A percentile compares a stretch with the other conserved stretches of the same genome.
phyloP scores from a whole-genome alignment of 2,797 vertebrate species.

The Gymnothorax reevesii region DNA sequence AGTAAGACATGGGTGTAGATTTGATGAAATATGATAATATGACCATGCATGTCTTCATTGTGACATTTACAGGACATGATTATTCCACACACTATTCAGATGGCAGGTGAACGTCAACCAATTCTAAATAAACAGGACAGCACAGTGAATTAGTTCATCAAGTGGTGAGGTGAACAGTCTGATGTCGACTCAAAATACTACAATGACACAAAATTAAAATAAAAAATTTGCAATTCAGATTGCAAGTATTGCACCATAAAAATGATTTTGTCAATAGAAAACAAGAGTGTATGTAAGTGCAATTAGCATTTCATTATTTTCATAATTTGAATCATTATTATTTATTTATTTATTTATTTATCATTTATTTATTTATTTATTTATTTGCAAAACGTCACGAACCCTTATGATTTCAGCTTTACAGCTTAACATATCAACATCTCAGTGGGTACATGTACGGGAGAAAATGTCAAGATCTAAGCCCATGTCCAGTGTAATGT shows the following conservation, averaged over 20 bases:
- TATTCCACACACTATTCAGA: not conserved
- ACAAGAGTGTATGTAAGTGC: not conserved
- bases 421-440: not conserved
- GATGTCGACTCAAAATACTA: not conserved
- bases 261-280: not conserved
- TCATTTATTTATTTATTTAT: not conserved
- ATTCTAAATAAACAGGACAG: conserved; percentile 13
- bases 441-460: not conserved
- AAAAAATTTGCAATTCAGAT: not conserved
- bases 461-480: not conserved
- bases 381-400: not conserved
- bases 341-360: not conserved
- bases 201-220: not conserved
- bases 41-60: not conserved
- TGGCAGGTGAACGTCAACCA: not conserved
- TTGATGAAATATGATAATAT: conserved; percentile 13
- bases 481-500: not conserved
- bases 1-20: conserved; percentile 14
- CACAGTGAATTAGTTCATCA: not conserved
- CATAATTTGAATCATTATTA: not conserved
- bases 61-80: not conserved
- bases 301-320: not conserved
- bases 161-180: not conserved
- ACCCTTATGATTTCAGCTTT: not conserved
- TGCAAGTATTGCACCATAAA: not conserved